phyloP scores from a whole-genome alignment of 2,888 invertebrate genomes.

The Prosopocoilus inquinatus region DNA sequence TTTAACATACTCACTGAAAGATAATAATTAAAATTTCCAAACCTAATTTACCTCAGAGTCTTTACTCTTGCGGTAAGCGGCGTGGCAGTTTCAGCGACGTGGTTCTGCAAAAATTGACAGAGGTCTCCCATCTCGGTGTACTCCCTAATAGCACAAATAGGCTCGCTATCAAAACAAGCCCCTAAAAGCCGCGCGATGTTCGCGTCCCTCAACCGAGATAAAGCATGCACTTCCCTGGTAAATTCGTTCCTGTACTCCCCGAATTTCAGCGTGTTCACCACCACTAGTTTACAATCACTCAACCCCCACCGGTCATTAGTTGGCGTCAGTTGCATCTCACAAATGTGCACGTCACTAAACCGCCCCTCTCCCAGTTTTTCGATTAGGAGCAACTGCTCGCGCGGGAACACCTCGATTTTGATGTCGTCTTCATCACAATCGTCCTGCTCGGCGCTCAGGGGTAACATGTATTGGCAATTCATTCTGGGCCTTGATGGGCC shows the following conservation, averaged over 20 bases:
- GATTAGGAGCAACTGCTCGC: constrained; percentile 70
- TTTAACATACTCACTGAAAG: no score
- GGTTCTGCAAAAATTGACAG: constrained; percentile 80
- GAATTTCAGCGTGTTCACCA: constrained; percentile 69
- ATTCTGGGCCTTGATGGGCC: constrained; percentile 45
- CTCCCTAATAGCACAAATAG: constrained; percentile 75
- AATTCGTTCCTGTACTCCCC: constrained; percentile 67
- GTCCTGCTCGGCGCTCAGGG: constrained; percentile 48
- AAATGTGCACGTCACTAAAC: constrained; percentile 72
- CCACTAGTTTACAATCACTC: constrained; percentile 58
- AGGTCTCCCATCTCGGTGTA: constrained; percentile 77
- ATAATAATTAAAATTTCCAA: no score
- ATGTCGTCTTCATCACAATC: constrained; percentile 54
- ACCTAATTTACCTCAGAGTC: constrained; percentile 69
- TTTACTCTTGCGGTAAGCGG: constrained; percentile 62
- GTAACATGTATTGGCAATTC: constrained; percentile 47
- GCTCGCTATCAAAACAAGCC: constrained; percentile 70
- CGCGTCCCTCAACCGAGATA: constrained; percentile 67
- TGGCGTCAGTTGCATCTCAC: constrained; percentile 53
- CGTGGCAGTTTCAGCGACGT: constrained; percentile 70
- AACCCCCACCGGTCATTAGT: constrained; percentile 11
- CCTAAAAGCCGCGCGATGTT: constrained; percentile 73
- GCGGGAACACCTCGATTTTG: constrained; percentile 63
- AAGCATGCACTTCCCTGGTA: constrained; percentile 67
- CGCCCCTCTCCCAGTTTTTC: constrained; percentile 76